phyloP scores from a whole-genome alignment of 1,140 invertebrate genomes.

The Anthonomus grandis region DNA sequence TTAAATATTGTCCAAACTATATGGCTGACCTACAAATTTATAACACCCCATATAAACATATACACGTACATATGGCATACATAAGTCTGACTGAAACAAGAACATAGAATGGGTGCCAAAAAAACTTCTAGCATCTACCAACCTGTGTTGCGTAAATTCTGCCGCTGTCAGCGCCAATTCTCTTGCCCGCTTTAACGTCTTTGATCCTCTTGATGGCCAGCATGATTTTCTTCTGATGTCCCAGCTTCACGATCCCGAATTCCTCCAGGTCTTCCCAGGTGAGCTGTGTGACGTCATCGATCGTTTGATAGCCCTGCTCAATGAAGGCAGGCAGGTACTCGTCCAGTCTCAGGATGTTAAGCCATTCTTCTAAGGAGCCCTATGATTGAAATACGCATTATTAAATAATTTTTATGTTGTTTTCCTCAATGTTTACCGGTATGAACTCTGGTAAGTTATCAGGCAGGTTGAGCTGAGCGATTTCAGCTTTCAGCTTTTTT shows the following conservation, averaged over 20 bases:
- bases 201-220: slow-evolving; percentile 96
- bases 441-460: slow-evolving; percentile 92
- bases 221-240: slow-evolving; percentile 98
- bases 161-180: slow-evolving; percentile 58
- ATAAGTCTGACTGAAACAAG: slow-evolving; percentile 17
- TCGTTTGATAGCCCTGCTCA: slow-evolving; percentile 89
- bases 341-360: slow-evolving; percentile 83
- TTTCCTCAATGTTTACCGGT: slow-evolving; percentile 68
- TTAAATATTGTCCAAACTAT: no score
- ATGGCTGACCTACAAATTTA: no score
- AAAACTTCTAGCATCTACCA: slow-evolving; percentile 19
- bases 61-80: no score
- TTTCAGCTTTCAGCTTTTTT: slow-evolving; percentile 93
- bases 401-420: background rate
- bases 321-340: slow-evolving; percentile 86
- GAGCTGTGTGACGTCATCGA: slow-evolving; percentile 89
- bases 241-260: slow-evolving; percentile 91
- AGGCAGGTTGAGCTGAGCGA: slow-evolving; percentile 89
- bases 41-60: no score
- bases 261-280: slow-evolving; percentile 99
- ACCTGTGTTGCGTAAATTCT: slow-evolving; percentile 56
- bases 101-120: slow-evolving; percentile 6
- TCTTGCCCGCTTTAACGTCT: slow-evolving; percentile 84
- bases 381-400: slow-evolving; percentile 45
- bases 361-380: slow-evolving; percentile 91